Evolutionary conservation across 1,140 invertebrate species (phyloP), one percentile per base, ranked within the genome.

Genomic region (Panagrolaimus sp.): DNA sequence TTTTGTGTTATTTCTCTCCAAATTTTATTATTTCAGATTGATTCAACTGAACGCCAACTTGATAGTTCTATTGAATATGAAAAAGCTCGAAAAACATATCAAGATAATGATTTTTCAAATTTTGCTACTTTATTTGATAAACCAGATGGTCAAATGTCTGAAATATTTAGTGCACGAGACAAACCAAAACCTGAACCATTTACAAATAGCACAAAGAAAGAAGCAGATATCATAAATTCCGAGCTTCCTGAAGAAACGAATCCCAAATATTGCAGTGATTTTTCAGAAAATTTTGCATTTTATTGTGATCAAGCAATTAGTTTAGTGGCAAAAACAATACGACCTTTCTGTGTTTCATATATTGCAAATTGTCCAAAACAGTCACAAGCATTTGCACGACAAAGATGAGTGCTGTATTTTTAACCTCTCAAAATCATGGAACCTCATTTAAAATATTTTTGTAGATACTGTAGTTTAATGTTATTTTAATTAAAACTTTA

Each of bases 281-380:
- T 21, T 28, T 21, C 21, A 4, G 52, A 58, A 21, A 21, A 58
- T 28, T 58, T 58, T 58, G 28, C 52, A 26, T 58, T 58, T 28
- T 58, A 58, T 28, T 58, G 52, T 58, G 52, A 58, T 28, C 52
- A 28, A 21, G 52, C 52, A 21, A 58, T 58, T 28, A 58, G 52
- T n/a, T 58, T 28, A 21, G 28, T 58, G 14, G 21, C 52, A 58
- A 58, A 58, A 28, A 12, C 21, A 21, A 21, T 58, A 21, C 52
- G 52, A 26, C 28, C 52, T 26, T 58, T 58, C 52, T 58, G 52
- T 58, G 52, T 58, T 21, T 58, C 52, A 28, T 58, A 58, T 28
- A 58, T 58, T 26, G 52, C 52, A 24, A 58, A 58, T 58, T 58
- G 52, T 58, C 52, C 52, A 28, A 58, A 58, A 58, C 52, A 28